Evolutionary conservation across 2,113 vertebrate genomes (phyloP).

Genomic region (Dicaeum eximium): DNA sequence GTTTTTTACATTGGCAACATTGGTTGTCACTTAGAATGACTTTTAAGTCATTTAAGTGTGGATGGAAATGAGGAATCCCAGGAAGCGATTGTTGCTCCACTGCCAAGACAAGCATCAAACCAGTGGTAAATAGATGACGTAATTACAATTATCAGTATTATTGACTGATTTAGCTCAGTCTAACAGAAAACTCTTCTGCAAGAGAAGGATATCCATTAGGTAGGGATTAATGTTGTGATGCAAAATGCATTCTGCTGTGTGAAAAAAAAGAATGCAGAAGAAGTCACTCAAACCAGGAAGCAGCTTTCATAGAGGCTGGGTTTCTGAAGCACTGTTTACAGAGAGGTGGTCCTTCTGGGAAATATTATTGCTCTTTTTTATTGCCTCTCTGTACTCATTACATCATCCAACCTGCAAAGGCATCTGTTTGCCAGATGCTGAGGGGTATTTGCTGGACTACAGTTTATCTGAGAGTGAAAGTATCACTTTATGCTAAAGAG

Average conservation of each 20-base stretch:
- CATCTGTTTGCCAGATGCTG: conserved; percentile 7
- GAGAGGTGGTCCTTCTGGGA: not conserved
- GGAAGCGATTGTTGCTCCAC: not conserved
- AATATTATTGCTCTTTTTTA: not conserved
- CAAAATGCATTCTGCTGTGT: not conserved
- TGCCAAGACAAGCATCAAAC: not conserved
- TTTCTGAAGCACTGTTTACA: not conserved
- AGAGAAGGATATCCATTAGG: not conserved
- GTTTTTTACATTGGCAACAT: not conserved
- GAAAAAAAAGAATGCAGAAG: not conserved
- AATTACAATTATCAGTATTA: not conserved
- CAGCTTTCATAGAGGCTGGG: not conserved
- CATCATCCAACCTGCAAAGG: not conserved
- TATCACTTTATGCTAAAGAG: not conserved
- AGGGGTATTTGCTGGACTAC: not conserved
- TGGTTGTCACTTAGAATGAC: not conserved
- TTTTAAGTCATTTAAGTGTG: not conserved
- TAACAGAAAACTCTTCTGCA: not conserved
- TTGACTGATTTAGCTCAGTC: not conserved
- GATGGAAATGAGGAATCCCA: not conserved
- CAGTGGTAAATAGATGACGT: not conserved
- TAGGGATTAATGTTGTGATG: not conserved
- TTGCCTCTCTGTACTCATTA: not conserved
- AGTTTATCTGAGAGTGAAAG: not conserved
- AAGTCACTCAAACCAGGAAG: not conserved